Conservation (phyloP, 2,888 invertebrate species). For the Xestia xanthographa region DNA sequence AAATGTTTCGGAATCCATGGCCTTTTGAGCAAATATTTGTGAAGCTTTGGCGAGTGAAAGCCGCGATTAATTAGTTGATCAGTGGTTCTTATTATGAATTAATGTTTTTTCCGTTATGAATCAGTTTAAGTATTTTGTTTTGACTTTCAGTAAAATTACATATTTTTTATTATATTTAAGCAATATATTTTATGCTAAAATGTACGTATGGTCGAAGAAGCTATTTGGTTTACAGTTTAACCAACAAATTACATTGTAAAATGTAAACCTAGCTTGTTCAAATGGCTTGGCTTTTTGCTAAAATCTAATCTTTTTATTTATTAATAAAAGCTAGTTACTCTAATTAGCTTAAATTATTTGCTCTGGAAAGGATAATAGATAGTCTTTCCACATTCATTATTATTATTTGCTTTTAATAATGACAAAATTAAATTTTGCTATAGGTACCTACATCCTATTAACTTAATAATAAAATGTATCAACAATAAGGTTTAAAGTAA, state of each 20-base stretch:
- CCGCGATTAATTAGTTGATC: conserved; percentile 53
- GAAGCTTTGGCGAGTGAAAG: conserved; percentile 39
- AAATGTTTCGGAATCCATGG: conserved; percentile 47
- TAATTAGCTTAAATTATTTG: not conserved
- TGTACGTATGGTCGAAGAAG: too few relatives aligned
- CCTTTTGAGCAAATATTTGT: conserved; percentile 42
- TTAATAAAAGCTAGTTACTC: too few relatives aligned
- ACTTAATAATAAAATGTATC: too few relatives aligned
- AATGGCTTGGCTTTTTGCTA: too few relatives aligned
- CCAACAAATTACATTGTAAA: too few relatives aligned
- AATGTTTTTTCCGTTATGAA: conserved; percentile 31
- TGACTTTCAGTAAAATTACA: not conserved
- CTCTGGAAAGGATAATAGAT: not conserved
- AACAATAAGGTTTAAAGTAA: not conserved
- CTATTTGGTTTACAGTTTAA: too few relatives aligned
- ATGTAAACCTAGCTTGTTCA: too few relatives aligned
- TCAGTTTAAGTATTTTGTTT: not conserved
- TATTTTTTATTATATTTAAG: not conserved
- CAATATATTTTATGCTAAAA: not conserved
- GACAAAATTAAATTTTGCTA: not conserved
- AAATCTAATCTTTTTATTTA: too few relatives aligned
- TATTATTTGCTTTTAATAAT: not conserved
- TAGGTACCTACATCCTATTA: too few relatives aligned
- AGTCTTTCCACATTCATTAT: not conserved
- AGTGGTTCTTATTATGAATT: conserved; percentile 44